Evolutionary conservation across 2,888 invertebrate genomes (phyloP), one percentile per base, ranked within the genome.

Genomic region (Cyaniris semiargus): DNA sequence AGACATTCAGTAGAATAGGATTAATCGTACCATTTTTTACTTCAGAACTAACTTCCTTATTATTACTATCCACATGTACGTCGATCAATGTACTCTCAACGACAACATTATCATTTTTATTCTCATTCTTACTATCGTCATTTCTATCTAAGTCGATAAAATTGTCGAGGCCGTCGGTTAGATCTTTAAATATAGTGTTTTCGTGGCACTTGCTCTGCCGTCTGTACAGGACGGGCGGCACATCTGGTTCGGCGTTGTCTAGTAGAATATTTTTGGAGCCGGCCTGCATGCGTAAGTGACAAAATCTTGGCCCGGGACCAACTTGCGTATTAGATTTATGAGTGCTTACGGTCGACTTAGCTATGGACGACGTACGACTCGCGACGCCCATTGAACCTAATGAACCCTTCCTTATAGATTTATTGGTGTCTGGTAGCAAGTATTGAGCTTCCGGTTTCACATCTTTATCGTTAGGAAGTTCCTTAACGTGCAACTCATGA

Each of bases 221-320:
- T 79, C 96, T 96, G 83, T 97, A 97, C 66, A 97, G 90, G 53
- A 97, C 95, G 0, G 97, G 97, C 18, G 96, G 95, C 44, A 96
- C 95, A 80, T 95, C 95, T 71, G 96, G 95, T 82, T 96, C 96
- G 53, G 96, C 96, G 83, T 97, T 97, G 87, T 97, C 97, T 34
- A 97, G 90, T 6, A 97, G 90, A 83, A 97, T 97, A 86, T 97
- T 97, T 85, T 96, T 97, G 15, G 97, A 96, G 7, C 97, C 97
- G 7, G 96, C 96, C 84, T 97, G 97, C 83, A 97, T 95, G 58
- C 97, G 94, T 85, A 97, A 94, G 76, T 97, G 96, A 84, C 97
- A 97, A 83, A 96, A 96, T 80, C 97, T 94, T 1, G 97, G 97
- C 0, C 97, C 97, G 15, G 94, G 94, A 1, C 94, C 94, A 0